Evolutionary conservation across 2,888 invertebrate species (phyloP), one percentile per base, ranked within the genome.

Genomic region (Polyploca ridens): DNA sequence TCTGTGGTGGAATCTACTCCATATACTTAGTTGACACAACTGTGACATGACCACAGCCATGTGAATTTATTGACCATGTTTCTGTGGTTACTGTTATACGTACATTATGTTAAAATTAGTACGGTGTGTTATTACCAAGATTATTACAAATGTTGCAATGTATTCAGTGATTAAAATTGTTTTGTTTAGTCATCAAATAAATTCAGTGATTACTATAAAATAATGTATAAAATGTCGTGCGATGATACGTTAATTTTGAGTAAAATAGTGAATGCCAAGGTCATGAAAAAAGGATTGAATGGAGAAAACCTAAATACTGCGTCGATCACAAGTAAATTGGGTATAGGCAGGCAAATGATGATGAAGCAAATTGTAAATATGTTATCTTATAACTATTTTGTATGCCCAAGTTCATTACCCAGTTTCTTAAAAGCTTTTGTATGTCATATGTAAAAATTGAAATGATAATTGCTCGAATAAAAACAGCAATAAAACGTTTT

Each of bases 401-500:
- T n/a, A 5, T 46, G 7, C 4, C 16, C 3, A 8, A n/a, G 16
- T 49, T 4, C 3, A 54, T n/a, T 54, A 54, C 54, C 7, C 54
- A 54, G 54, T 19, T 54, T 54, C 54, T 54, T 54, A 54, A 54
- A 19, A 54, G 54, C 54, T 10, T 54, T 54, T 19, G 54, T 54
- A 54, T 54, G 54, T 54, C 54, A n/a, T 54, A 54, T 60, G 35
- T 60, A 38, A 16, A 60, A 60, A 38, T 60, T 67, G 62, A 69
- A 66, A 67, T 62, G 67, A 67, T 67, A 71, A 72, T 69, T 67
- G 69, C 65, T 66, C 70, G 62, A 63, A 69, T 69, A 71, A 68
- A 71, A 78, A 72, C 65, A 63, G 67, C 71, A 69, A 77, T 82
- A 78, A 78, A 73, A 78, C 70, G 72, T 72, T 82, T 80, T 78